A percentile compares a stretch with the other conserved stretches of the same genome.
Conservation (phyloP, 2,113 vertebrate species). For the Ranitomeya imitator region DNA sequence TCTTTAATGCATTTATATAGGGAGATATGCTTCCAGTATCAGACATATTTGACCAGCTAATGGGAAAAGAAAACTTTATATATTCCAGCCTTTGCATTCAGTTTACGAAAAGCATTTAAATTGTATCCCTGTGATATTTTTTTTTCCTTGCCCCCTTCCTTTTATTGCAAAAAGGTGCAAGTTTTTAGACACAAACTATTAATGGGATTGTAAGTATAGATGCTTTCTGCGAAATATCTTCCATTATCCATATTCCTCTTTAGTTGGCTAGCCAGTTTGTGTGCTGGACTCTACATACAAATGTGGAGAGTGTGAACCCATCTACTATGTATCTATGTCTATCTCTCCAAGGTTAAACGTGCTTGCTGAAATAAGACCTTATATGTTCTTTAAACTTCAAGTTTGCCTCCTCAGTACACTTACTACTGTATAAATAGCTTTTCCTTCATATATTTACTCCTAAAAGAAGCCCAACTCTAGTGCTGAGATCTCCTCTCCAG, state of each 20-base stretch:
- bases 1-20: constrained; percentile 71
- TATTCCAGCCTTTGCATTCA: constrained; percentile 72
- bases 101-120: constrained; percentile 68
- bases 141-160: constrained; percentile 43
- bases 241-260: constrained; percentile 69
- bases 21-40: constrained; percentile 76
- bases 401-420: constrained; percentile 8
- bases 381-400: constrained; percentile 17
- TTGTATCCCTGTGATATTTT: constrained; percentile 71
- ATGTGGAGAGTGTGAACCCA: constrained; percentile 76
- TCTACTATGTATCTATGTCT: constrained; percentile 20
- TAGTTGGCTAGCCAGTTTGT: constrained; percentile 68
- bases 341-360: constrained; percentile 7
- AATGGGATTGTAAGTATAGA: constrained; percentile 69
- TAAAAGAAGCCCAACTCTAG: background rate
- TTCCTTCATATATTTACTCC: constrained; percentile 14
- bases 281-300: constrained; percentile 66
- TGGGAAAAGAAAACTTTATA: constrained; percentile 68
- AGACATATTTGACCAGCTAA: constrained; percentile 71
- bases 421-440: constrained; percentile 23
- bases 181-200: constrained; percentile 67
- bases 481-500: constrained; percentile 43
- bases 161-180: constrained; percentile 52
- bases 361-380: constrained; percentile 4
- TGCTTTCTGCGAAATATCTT: constrained; percentile 68